Percentiles rank a stretch among this genome's conserved stretches.
Conservation (phyloP, 2,888 invertebrate genomes). For the Stegana nigrithorax region DNA sequence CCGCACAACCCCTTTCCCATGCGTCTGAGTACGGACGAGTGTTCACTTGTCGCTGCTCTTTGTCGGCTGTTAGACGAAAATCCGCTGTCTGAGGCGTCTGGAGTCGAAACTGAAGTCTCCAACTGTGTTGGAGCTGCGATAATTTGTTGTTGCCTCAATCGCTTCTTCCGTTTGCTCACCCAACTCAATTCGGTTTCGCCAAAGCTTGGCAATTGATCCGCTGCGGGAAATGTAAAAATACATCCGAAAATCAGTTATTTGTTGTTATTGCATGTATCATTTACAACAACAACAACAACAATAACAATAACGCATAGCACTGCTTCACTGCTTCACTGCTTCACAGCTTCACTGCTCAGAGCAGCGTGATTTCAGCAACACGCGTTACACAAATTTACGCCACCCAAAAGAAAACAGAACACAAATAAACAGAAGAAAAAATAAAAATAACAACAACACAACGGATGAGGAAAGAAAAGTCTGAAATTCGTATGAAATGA, state of each 20-base stretch:
- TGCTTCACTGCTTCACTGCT: too few relatives aligned
- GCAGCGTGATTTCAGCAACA: background rate
- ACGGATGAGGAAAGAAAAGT: too few relatives aligned
- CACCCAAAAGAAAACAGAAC: too few relatives aligned
- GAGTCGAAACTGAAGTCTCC: background rate
- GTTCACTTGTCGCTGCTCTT: too few relatives aligned
- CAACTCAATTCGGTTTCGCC: background rate
- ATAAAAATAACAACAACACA: too few relatives aligned
- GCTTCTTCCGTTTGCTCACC: background rate
- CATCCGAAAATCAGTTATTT: slow-evolving; percentile 61
- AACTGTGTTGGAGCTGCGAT: slow-evolving; percentile 51
- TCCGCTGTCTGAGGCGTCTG: background rate
- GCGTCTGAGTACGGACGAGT: background rate
- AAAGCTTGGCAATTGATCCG: background rate
- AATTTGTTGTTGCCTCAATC: slow-evolving; percentile 48
- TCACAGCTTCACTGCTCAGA: too few relatives aligned
- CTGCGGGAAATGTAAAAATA: slow-evolving; percentile 48
- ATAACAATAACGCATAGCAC: background rate
- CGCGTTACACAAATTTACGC: too few relatives aligned
- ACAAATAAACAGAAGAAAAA: background rate
- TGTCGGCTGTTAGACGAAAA: background rate
- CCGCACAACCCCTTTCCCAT: background rate
- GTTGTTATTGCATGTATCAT: slow-evolving; percentile 44
- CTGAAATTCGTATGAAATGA: too few relatives aligned
- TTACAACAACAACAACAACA: background rate